Evolutionary conservation across 2,113 vertebrate genomes (phyloP).

Genomic region (Hypomesus transpacificus): DNA sequence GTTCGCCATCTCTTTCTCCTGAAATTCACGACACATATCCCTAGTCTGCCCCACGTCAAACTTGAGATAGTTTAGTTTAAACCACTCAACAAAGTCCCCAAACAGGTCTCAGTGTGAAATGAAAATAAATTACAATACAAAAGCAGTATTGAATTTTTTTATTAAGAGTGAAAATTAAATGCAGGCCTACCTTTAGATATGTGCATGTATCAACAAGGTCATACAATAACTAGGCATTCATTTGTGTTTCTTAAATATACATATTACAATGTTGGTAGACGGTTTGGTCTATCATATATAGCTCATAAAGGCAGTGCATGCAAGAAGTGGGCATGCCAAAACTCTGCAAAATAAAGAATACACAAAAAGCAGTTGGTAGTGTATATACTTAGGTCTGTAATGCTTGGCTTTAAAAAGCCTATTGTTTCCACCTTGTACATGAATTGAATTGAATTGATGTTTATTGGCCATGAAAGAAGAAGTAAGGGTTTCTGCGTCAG

Average conservation of each 20-base stretch:
- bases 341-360: constrained; percentile 42
- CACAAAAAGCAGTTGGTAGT: too few species aligned
- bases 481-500: too few species aligned
- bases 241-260: constrained; percentile 48
- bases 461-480: too few species aligned
- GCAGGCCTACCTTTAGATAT: constrained; percentile 15
- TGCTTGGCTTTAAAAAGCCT: not conserved
- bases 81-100: too few species aligned
- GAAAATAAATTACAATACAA: not conserved
- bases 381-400: constrained; percentile 40
- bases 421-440: too few species aligned
- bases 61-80: too few species aligned
- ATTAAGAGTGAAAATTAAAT: constrained; percentile 64
- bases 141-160: constrained; percentile 38
- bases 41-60: too few species aligned
- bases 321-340: constrained; percentile 60
- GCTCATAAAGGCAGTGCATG: constrained; percentile 64
- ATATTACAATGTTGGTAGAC: constrained; percentile 39
- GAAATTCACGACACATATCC: too few species aligned
- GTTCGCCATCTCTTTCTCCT: too few species aligned
- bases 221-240: constrained; percentile 67
- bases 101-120: not conserved
- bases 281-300: constrained; percentile 47
- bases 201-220: constrained; percentile 50
- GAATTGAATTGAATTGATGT: too few species aligned